Evolutionary conservation across 1,140 invertebrate genomes (phyloP).

Genomic region (Gryon sp.): DNA sequence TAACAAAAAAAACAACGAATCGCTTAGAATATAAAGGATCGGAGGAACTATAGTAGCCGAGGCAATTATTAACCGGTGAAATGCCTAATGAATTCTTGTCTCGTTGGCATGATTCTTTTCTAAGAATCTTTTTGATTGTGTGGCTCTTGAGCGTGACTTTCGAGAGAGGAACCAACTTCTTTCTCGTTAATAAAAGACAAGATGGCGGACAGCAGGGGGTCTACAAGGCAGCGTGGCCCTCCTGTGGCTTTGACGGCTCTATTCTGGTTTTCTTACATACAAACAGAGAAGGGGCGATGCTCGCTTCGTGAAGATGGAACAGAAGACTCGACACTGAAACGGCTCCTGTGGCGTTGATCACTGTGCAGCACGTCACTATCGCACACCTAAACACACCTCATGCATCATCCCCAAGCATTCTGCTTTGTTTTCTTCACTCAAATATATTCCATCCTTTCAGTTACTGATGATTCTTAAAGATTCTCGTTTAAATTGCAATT

Average conservation of each 20-base stretch:
- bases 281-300: conserved; percentile 62
- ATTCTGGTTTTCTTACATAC: conserved; percentile 75
- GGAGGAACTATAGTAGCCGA: conserved; percentile 67
- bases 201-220: conserved; percentile 78
- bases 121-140: conserved; percentile 63
- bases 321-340: conserved; percentile 69
- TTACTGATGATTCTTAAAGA: conserved; percentile 32
- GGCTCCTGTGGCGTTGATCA: conserved; percentile 77
- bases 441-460: conserved; percentile 53
- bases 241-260: conserved; percentile 80
- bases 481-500: conserved; percentile 42
- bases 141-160: conserved; percentile 55
- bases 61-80: conserved; percentile 72
- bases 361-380: conserved; percentile 75
- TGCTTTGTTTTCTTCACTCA: conserved; percentile 74
- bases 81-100: conserved; percentile 74
- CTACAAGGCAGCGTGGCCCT: conserved; percentile 72
- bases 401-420: conserved; percentile 74
- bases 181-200: conserved; percentile 80
- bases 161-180: conserved; percentile 66
- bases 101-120: conserved; percentile 64
- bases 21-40: conserved; percentile 46
- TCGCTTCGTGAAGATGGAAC: conserved; percentile 58
- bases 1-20: conserved; percentile 10
- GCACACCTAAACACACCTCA: conserved; percentile 79